Conservation (phyloP, 2,888 invertebrate species). For the Drosophila formosana region DNA sequence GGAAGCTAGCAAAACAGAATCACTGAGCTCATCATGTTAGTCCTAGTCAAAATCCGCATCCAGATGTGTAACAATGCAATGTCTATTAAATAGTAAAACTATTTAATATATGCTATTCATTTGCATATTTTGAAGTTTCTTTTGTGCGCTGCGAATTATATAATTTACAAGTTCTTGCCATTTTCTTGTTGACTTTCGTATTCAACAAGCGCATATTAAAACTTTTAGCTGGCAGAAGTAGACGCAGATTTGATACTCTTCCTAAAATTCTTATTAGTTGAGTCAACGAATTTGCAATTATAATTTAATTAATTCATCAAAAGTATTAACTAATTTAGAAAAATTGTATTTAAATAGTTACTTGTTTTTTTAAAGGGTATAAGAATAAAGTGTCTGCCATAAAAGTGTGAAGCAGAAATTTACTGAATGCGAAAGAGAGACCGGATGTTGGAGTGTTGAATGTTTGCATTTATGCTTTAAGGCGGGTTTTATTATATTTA, state of each 20-base stretch:
- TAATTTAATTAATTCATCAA: neutral
- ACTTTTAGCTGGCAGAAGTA: neutral
- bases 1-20: neutral
- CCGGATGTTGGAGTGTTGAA: neutral
- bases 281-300: neutral
- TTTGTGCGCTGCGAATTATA: neutral
- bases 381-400: neutral
- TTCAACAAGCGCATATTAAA: conserved; percentile 28
- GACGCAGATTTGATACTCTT: neutral
- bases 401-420: neutral
- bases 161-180: neutral
- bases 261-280: neutral
- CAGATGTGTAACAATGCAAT: neutral
- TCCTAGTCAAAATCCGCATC: neutral
- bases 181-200: conserved; percentile 31
- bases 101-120: too few species aligned
- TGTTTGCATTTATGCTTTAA: conserved; percentile 10
- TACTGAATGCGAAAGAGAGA: neutral
- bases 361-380: neutral
- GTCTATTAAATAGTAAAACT: neutral
- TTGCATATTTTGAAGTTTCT: too few species aligned
- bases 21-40: neutral
- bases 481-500: neutral
- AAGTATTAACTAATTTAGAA: neutral
- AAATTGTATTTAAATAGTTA: neutral